A percentile compares a stretch with the other conserved stretches of the same genome.
phyloP scores from a whole-genome alignment of 2,888 invertebrate genomes.

The Tethea ocularis region DNA sequence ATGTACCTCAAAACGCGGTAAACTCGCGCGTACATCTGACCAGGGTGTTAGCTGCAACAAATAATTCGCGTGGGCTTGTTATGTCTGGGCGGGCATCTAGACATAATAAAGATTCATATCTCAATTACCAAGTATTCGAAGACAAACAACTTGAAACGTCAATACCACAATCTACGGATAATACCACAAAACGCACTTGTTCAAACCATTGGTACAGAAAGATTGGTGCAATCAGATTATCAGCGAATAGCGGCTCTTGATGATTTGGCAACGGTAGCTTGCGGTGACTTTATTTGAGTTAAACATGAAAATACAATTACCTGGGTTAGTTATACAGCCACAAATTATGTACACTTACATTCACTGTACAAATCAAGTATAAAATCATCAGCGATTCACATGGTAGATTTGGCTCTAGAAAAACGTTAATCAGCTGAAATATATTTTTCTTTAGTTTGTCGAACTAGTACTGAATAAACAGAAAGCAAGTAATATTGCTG shows the following conservation, averaged over 20 bases:
- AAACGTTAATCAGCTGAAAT: too few relatives aligned
- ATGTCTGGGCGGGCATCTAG: background rate
- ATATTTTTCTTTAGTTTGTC: too few relatives aligned
- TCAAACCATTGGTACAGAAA: background rate
- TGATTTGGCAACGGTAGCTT: background rate
- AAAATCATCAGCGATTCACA: background rate
- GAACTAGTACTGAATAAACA: too few relatives aligned
- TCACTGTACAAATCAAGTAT: constrained; percentile 7
- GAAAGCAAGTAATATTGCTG: too few relatives aligned
- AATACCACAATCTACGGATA: too few relatives aligned
- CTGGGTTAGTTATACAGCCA: constrained; percentile 35
- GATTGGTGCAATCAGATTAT: background rate
- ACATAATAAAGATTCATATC: constrained; percentile 1
- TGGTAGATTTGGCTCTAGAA: background rate
- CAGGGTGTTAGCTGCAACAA: background rate
- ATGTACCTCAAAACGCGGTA: too few relatives aligned
- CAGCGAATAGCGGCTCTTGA: background rate
- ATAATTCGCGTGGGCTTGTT: background rate
- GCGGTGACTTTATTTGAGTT: constrained; percentile 26
- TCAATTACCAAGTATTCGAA: background rate
- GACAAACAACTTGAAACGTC: background rate
- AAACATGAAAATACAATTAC: constrained; percentile 36
- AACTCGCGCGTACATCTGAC: too few relatives aligned
- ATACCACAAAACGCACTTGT: background rate
- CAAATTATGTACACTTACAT: constrained; percentile 39